A percentile compares a stretch with the other conserved stretches of the same genome.
Conservation (phyloP, 1,140 invertebrate species). For the Pseudachorutes palmiensis region DNA sequence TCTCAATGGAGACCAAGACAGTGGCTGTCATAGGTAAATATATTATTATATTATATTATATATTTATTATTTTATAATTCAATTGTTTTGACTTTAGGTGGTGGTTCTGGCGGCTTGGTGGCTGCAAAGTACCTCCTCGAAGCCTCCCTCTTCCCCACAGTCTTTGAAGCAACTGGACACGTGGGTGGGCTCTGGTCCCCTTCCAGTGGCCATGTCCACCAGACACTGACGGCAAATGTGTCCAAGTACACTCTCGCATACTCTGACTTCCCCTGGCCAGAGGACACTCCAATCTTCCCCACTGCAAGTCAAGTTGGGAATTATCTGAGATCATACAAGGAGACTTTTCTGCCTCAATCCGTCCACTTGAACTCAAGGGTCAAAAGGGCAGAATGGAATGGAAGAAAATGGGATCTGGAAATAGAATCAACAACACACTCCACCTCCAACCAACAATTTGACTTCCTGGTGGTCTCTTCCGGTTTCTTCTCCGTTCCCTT, state of each 20-base stretch:
- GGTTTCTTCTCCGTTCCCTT: not conserved
- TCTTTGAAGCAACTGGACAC: slow-evolving; percentile 1
- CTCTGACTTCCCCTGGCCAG: slow-evolving; percentile 1
- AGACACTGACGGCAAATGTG: slow-evolving; percentile 3
- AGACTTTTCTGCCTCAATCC: not conserved
- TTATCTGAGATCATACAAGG: slow-evolving; percentile 3
- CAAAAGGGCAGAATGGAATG: not conserved
- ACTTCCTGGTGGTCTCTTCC: not conserved
- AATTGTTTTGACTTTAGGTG: not conserved
- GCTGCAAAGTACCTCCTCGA: slow-evolving; percentile 7
- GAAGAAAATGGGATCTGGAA: not conserved
- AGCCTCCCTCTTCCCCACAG: not conserved
- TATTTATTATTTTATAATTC: too few relatives aligned
- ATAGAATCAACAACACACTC: not conserved
- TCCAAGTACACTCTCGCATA: not conserved
- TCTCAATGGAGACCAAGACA: too few relatives aligned
- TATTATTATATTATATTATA: too few relatives aligned
- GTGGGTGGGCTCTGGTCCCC: slow-evolving; percentile 16
- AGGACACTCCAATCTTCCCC: slow-evolving; percentile 1
- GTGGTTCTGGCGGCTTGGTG: not conserved
- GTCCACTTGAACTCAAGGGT: not conserved
- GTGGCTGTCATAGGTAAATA: too few relatives aligned
- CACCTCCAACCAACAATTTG: not conserved
- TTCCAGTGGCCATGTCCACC: not conserved
- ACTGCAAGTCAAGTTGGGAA: not conserved